Base-by-base conservation (phyloP, 92 coral and sea anemone species). In the Heteractis magnifica region DNA sequence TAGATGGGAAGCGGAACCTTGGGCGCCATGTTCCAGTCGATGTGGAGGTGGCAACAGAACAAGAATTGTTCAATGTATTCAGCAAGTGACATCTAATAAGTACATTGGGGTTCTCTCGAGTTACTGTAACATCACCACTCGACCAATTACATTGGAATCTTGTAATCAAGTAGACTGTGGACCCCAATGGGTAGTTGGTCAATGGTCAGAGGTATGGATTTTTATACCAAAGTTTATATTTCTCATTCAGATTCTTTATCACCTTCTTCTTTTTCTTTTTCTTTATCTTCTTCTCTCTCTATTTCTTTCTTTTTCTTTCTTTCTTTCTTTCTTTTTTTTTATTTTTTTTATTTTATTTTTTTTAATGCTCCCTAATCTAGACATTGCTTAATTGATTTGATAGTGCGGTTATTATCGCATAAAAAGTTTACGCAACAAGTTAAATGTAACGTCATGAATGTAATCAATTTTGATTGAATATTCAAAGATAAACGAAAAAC, bases 101-200 rank as follows among this genome's bases (percentile, higher is more conserved):
- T 70, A 65, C 15, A 21, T 23, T 6, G 68, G 10, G 6, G 79
- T 53, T 12, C 77, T 26, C 7, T 34, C 79, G 23, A 71, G 83
- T 21, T 44, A 51, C 44, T 85, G 88, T 71, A 77, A 85, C 76
- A 59, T 18, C 10, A 59, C 58, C 6, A 16, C 10, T 23, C 68
- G 77, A 52, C 88, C 83, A 7, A 19, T 19, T 4, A 56, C 4
- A 11, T 11, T 13, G 5, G 62, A 71, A 11, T n/a, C 60, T 41
- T 85, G 88, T 71, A 85, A 85, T 53, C 44, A 64, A 13, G 65
- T 85, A 49, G 79, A 78, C n/a, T 85, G 88, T 68, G 56, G 51
- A 8, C 82, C 83, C 65, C 72, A 12, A 10, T 85, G 88, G 88
- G 71, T 14, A 11, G 78, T 78, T 8, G 73, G 56, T 34, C 10